A percentile compares a stretch with the other conserved stretches of the same genome.
phyloP scores from a whole-genome alignment of 2,888 invertebrate genomes.

The Miltochrista miniata region DNA sequence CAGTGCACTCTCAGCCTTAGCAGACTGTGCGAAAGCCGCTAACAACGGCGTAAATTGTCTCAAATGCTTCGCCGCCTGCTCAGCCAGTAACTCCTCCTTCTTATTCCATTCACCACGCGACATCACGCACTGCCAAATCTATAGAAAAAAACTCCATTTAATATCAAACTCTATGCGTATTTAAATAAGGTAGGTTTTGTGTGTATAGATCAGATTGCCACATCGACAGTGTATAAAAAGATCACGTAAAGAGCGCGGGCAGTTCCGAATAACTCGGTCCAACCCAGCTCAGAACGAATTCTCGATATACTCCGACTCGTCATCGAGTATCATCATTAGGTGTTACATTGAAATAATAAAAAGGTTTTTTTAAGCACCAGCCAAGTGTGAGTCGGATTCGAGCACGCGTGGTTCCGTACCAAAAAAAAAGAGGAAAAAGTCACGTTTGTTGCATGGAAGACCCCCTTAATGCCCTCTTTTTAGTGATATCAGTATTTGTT shows the following conservation, averaged over 20 bases:
- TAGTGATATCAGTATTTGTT: too few relatives aligned
- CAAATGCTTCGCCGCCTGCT: constrained; percentile 96
- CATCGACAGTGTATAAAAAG: constrained; percentile 58
- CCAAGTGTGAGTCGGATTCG: too few relatives aligned
- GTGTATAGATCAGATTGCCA: constrained; percentile 68
- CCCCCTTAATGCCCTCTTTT: too few relatives aligned
- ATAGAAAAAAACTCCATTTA: constrained; percentile 10
- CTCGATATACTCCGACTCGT: constrained; percentile 73
- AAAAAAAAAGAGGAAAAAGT: too few relatives aligned
- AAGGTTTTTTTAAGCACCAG: too few relatives aligned
- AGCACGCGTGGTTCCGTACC: too few relatives aligned
- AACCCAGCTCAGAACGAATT: constrained; percentile 35
- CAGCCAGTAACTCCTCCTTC: constrained; percentile 97
- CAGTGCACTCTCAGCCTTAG: constrained; percentile 94
- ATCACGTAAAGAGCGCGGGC: constrained; percentile 34
- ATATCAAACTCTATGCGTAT: background rate
- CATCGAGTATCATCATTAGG: constrained; percentile 80
- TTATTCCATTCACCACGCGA: constrained; percentile 98
- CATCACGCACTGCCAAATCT: constrained; percentile 98
- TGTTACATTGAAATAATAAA: background rate
- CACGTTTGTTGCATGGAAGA: too few relatives aligned
- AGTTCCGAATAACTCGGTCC: constrained; percentile 62
- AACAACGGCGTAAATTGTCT: constrained; percentile 94
- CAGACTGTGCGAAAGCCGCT: constrained; percentile 93
- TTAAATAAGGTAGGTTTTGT: background rate